Conservation (phyloP, 2,888 invertebrate genomes). For the Erannis defoliaria region DNA sequence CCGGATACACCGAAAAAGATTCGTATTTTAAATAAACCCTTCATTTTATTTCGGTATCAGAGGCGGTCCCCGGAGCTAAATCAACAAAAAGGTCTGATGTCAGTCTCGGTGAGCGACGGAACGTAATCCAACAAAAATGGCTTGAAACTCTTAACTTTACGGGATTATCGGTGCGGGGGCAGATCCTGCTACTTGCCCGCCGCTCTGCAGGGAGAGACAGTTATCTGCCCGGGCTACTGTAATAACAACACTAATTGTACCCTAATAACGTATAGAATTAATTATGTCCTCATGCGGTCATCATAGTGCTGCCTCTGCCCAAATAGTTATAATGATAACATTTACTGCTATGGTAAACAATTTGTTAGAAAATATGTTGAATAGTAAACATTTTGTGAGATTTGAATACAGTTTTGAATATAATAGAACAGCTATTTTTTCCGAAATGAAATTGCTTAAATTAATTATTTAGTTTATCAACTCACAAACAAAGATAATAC, state of each 20-base stretch:
- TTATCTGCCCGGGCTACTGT: constrained; percentile 2
- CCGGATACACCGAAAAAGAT: not conserved
- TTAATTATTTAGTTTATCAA: too few relatives aligned
- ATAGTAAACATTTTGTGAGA: too few relatives aligned
- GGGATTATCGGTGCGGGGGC: constrained; percentile 57
- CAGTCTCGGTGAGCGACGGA: constrained; percentile 51
- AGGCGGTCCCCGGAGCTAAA: constrained; percentile 31
- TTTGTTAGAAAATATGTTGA: constrained; percentile 5
- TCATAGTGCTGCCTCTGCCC: not conserved
- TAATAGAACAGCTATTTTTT: too few relatives aligned
- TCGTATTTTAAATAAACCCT: constrained; percentile 10
- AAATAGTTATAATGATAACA: not conserved
- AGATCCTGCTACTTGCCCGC: constrained; percentile 44
- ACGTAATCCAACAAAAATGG: constrained; percentile 53
- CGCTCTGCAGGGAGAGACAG: constrained; percentile 16
- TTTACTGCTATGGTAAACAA: not conserved
- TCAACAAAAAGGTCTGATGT: constrained; percentile 44
- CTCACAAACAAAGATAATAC: too few relatives aligned
- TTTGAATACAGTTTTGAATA: too few relatives aligned
- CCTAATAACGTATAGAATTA: constrained; percentile 10
- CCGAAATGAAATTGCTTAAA: too few relatives aligned
- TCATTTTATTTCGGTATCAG: constrained; percentile 26
- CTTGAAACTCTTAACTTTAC: constrained; percentile 55
- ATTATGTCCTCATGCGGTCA: constrained; percentile 5
- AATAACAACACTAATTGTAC: constrained; percentile 7